Base-by-base conservation (phyloP, 2,888 invertebrate genomes). In the Apoda limacodes region DNA sequence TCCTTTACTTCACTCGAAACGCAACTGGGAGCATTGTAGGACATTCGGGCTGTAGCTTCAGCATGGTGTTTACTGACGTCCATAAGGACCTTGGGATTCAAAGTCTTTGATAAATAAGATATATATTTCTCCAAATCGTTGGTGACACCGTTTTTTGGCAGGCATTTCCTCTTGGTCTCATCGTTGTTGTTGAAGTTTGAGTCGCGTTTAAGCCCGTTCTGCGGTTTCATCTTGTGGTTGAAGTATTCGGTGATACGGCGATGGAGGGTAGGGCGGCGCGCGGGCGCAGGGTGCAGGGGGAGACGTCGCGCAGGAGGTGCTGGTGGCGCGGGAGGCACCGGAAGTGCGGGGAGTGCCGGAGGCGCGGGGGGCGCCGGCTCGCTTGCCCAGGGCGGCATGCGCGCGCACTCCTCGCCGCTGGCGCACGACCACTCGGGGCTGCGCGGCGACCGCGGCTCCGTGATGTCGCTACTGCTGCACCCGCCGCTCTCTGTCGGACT, bases 211-310 rank as follows among this genome's bases (percentile, higher is more conserved):
- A 82, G 55, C 36, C 64, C 69, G 51, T 81, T 83, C 43, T 85
- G 83, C 15, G 88, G 85, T 71, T 92, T 92, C 82, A 90, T 87
- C 69, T 92, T 92, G 41, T 90, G 87, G 62, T 89, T 92, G 65
- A 92, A 93, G 65, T 88, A 93, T 55, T 92, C 91, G 13, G 90
- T 90, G 59, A 93, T 93, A 67, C 92, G 90, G 28, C 90, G 91
- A 66, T 90, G 92, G 39, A 72, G 66, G 44, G 75, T 68, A 55
- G 49, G 46, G 32, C 57, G 54, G 43, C 68, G 74, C 43, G 55
- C 48, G 39, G 71, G 70, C 40, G 60, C 68, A 39, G 63, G 61
- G 45, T 65, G 70, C 38, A 60, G 67, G 61, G 71, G 69, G 50
- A 66, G 54, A 60, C 71, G 74, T 55, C 71, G 70, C 40, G 55